Evolutionary conservation across 2,113 vertebrate genomes (phyloP).

Genomic region (Pelecanoides urinatrix): DNA sequence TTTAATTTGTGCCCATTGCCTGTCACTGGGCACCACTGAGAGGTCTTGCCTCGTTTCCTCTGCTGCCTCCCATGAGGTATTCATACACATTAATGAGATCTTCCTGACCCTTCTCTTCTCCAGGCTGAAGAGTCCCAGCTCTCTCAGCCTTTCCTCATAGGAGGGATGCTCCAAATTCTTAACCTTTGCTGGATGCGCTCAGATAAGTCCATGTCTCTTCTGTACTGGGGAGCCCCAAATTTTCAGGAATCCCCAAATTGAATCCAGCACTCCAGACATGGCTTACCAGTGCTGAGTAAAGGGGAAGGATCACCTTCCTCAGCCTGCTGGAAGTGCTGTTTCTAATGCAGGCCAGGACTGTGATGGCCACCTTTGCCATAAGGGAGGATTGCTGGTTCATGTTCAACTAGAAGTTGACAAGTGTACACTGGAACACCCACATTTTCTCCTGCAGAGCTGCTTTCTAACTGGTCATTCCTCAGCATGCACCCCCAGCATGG

Average conservation of each 20-base stretch:
- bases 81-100: background rate
- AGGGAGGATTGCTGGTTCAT: background rate
- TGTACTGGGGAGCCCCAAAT: background rate
- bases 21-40: background rate
- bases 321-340: background rate
- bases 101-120: background rate
- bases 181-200: background rate
- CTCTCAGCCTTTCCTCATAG: background rate
- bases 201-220: background rate
- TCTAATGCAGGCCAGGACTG: background rate
- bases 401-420: background rate
- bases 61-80: background rate
- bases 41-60: background rate
- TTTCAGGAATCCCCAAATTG: background rate
- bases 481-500: background rate
- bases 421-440: background rate
- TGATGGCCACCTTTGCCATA: background rate
- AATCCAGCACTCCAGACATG: background rate
- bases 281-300: background rate
- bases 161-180: background rate
- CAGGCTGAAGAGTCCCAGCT: background rate
- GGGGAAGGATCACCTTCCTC: background rate
- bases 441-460: background rate
- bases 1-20: background rate
- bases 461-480: background rate